phyloP scores from a whole-genome alignment of 2,797 vertebrate genomes.

The Neosilurus mollespiculum region DNA sequence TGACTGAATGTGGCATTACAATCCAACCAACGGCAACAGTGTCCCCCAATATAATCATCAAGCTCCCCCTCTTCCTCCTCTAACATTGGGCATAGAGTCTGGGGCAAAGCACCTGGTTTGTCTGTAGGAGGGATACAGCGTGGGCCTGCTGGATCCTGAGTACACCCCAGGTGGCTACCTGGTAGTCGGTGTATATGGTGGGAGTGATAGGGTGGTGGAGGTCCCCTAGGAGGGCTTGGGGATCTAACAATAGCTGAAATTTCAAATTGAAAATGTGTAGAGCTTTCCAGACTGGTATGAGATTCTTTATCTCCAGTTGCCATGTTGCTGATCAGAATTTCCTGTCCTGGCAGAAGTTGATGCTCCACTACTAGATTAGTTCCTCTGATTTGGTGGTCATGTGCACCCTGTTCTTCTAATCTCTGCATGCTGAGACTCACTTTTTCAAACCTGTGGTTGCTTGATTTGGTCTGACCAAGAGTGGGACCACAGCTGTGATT shows the following conservation, averaged over 20 bases:
- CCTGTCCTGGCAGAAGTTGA: slow-evolving; percentile 64
- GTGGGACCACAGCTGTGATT: slow-evolving; percentile 66
- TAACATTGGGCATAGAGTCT: slow-evolving; percentile 66
- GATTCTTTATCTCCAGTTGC: slow-evolving; percentile 66
- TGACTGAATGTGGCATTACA: slow-evolving; percentile 84
- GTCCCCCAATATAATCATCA: slow-evolving; percentile 74
- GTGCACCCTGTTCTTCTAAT: slow-evolving; percentile 74
- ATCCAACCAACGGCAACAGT: slow-evolving; percentile 87
- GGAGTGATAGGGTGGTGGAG: slow-evolving; percentile 88
- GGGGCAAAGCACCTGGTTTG: slow-evolving; percentile 63
- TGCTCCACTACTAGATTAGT: slow-evolving; percentile 88
- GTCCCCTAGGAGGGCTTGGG: slow-evolving; percentile 73
- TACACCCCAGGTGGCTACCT: slow-evolving; percentile 41
- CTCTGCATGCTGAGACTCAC: slow-evolving; percentile 77
- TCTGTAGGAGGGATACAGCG: slow-evolving; percentile 56
- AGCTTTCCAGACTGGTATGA: slow-evolving; percentile 63
- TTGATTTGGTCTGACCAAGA: slow-evolving; percentile 59
- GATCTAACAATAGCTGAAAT: slow-evolving; percentile 55
- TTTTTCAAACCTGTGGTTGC: slow-evolving; percentile 49
- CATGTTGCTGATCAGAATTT: slow-evolving; percentile 56
- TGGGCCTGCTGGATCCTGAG: slow-evolving; percentile 35
- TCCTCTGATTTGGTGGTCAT: slow-evolving; percentile 70
- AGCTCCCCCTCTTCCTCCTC: slow-evolving; percentile 84
- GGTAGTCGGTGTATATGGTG: slow-evolving; percentile 70
- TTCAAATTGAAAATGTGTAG: slow-evolving; percentile 58